Evolutionary conservation across 2,797 vertebrate genomes (phyloP).

Genomic region (Molossus alvarezi): DNA sequence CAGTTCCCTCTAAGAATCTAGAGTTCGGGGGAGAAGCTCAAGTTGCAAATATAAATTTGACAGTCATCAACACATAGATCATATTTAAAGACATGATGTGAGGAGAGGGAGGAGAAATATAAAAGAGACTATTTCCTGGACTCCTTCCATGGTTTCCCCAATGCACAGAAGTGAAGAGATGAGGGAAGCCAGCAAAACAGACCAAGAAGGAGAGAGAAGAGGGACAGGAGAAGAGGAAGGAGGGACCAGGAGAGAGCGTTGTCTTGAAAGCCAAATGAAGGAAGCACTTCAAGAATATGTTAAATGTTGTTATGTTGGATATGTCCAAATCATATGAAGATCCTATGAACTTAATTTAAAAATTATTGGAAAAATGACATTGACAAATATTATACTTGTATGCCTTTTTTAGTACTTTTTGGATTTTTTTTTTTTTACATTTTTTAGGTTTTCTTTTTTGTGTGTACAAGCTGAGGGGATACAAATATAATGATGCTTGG

Average conservation of each 20-base stretch:
- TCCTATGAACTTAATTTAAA: neutral
- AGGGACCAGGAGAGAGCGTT: neutral
- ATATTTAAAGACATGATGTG: neutral
- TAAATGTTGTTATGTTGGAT: neutral
- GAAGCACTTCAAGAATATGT: neutral
- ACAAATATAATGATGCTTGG: neutral
- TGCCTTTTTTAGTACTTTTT: neutral
- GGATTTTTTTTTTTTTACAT: neutral
- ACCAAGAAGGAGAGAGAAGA: no score
- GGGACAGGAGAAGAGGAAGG: accelerated
- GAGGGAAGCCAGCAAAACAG: neutral
- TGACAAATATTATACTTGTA: neutral
- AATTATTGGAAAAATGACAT: neutral
- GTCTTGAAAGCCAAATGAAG: neutral
- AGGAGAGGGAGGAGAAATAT: neutral
- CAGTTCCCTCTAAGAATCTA: neutral
- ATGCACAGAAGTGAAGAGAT: neutral
- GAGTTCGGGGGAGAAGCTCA: neutral
- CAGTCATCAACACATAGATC: neutral
- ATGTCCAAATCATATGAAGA: neutral
- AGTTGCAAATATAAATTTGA: neutral
- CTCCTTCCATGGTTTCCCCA: neutral
- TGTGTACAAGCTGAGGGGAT: neutral
- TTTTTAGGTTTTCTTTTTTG: constrained; percentile 11
- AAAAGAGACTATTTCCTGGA: neutral